Conservation (phyloP, 1,140 invertebrate species). For the Cydia pomonella region DNA sequence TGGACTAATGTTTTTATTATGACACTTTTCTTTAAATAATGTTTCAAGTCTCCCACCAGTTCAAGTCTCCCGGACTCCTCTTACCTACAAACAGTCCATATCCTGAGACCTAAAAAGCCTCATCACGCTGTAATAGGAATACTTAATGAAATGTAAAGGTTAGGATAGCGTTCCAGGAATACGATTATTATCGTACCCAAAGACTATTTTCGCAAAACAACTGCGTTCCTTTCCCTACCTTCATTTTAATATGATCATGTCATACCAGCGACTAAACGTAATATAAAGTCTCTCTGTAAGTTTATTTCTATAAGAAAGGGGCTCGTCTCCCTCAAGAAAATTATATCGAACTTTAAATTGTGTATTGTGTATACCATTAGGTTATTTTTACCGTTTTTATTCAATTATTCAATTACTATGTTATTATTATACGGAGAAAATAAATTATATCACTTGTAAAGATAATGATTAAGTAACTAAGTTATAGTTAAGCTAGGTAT, state of each 20-base stretch:
- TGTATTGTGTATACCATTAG: too few species aligned
- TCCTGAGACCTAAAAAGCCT: background rate
- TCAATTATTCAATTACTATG: too few species aligned
- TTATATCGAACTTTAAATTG: background rate
- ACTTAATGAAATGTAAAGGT: conserved; percentile 18
- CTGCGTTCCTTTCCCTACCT: conserved; percentile 16
- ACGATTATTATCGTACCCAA: conserved; percentile 10
- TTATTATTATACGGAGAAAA: too few species aligned
- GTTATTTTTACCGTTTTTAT: too few species aligned
- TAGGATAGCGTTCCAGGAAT: background rate
- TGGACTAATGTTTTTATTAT: too few species aligned
- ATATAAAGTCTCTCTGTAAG: background rate
- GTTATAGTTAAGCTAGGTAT: too few species aligned
- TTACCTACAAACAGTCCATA: conserved; percentile 19
- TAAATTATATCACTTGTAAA: too few species aligned
- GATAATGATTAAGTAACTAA: too few species aligned
- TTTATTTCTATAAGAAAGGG: background rate
- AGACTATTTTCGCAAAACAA: conserved; percentile 11
- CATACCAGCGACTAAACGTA: conserved; percentile 10
- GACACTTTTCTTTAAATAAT: too few species aligned
- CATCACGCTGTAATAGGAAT: conserved; percentile 8
- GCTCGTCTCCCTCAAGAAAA: background rate
- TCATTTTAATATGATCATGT: conserved; percentile 30
- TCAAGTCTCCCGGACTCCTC: too few species aligned
- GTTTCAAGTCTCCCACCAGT: too few species aligned